Conservation (phyloP, 2,888 invertebrate genomes). For the Alcis repandata region DNA sequence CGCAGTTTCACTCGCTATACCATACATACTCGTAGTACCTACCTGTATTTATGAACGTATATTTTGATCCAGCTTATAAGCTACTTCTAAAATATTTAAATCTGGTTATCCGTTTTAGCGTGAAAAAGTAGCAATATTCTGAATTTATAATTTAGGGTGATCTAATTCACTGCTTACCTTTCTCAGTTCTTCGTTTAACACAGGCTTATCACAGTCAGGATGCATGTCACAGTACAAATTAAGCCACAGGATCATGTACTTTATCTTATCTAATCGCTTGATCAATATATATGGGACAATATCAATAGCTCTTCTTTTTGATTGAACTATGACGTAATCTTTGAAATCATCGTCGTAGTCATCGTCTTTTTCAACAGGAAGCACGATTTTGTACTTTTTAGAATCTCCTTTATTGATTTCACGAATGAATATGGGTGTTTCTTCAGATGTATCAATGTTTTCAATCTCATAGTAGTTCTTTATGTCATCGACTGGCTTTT, state of each 20-base stretch:
- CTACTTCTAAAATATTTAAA: background rate
- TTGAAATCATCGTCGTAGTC: constrained; percentile 46
- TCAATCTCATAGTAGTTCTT: constrained; percentile 52
- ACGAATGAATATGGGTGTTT: constrained; percentile 46
- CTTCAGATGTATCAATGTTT: constrained; percentile 42
- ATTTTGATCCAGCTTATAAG: background rate
- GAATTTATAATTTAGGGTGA: too few relatives aligned
- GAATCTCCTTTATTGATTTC: constrained; percentile 45
- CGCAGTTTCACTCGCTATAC: too few relatives aligned
- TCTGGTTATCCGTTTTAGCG: background rate
- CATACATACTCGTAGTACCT: background rate
- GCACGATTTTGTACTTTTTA: constrained; percentile 47
- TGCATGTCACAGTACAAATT: constrained; percentile 63
- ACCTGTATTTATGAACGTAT: too few relatives aligned
- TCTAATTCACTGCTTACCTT: constrained; percentile 59
- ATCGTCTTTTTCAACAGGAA: constrained; percentile 44
- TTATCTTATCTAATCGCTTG: constrained; percentile 53
- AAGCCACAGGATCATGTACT: constrained; percentile 62
- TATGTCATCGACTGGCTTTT: constrained; percentile 32
- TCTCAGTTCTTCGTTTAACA: constrained; percentile 57
- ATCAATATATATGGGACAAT: constrained; percentile 51
- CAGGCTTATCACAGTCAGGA: constrained; percentile 59
- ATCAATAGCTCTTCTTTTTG: constrained; percentile 52
- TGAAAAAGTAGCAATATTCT: too few relatives aligned
- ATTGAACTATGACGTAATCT: constrained; percentile 56